A percentile compares a stretch with the other conserved stretches of the same genome.
Conservation (phyloP, 2,797 vertebrate genomes). For the Leptatherina wallacei region DNA sequence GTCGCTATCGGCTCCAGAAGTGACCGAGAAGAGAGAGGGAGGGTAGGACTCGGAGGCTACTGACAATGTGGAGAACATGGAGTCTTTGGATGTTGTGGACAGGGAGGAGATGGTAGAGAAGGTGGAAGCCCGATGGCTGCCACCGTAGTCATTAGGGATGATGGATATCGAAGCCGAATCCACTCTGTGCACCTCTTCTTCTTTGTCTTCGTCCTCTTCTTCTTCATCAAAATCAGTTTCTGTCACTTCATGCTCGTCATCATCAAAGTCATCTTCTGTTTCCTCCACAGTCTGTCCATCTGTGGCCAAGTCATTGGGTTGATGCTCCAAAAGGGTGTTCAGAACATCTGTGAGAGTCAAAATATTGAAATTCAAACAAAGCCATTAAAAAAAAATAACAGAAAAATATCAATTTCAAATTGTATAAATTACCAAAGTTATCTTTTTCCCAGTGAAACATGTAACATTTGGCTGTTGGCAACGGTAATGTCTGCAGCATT, state of each 20-base stretch:
- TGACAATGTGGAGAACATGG: conserved; percentile 86
- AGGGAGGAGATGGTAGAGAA: conserved; percentile 85
- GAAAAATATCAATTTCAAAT: too few relatives aligned
- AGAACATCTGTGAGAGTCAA: conserved; percentile 85
- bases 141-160: conserved; percentile 60
- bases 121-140: conserved; percentile 84
- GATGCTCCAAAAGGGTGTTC: conserved; percentile 87
- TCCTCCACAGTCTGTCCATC: conserved; percentile 68
- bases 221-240: conserved; percentile 68
- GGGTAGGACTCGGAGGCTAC: conserved; percentile 82
- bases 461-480: conserved; percentile 91
- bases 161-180: conserved; percentile 40
- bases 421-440: conserved; percentile 90
- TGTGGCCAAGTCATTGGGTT: conserved; percentile 74
- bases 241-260: conserved; percentile 70
- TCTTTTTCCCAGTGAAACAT: conserved; percentile 95
- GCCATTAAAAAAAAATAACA: not conserved
- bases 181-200: conserved; percentile 56
- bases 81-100: conserved; percentile 86
- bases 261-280: conserved; percentile 61
- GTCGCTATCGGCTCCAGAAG: conserved; percentile 92
- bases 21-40: conserved; percentile 87
- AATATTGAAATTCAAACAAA: not conserved
- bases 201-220: conserved; percentile 76
- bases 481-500: conserved; percentile 87